Percentiles rank a stretch among this genome's conserved stretches.
phyloP scores from a whole-genome alignment of 2,797 vertebrate species.

The Premnoplex brunnescens region DNA sequence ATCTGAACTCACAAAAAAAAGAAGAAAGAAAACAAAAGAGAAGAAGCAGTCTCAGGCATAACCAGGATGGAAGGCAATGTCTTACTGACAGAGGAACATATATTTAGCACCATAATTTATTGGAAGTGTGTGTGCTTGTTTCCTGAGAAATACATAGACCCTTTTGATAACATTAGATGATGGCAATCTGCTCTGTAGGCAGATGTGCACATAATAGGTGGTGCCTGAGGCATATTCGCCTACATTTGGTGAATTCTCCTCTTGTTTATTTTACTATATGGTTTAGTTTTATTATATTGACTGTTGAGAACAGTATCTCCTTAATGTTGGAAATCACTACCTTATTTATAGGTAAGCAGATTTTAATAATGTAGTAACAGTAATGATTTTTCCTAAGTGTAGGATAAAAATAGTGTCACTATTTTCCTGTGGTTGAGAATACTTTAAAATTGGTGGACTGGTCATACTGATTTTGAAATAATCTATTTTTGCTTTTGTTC shows the following conservation, averaged over 20 bases:
- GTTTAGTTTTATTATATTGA: slow-evolving; percentile 6
- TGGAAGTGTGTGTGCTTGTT: background rate
- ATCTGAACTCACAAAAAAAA: background rate
- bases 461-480: background rate
- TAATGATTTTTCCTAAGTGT: slow-evolving; percentile 12
- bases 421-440: background rate
- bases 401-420: background rate
- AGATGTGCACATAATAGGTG: background rate
- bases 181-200: background rate
- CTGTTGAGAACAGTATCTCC: background rate
- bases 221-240: background rate
- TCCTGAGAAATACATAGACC: background rate
- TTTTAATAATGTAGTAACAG: slow-evolving; percentile 31
- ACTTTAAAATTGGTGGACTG: background rate
- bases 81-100: background rate
- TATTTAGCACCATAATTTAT: background rate
- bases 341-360: background rate
- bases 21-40: background rate
- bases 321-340: background rate
- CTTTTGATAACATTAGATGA: background rate
- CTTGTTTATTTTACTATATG: background rate
- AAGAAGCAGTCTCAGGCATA: background rate
- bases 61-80: background rate
- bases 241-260: background rate
- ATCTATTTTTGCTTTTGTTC: background rate